phyloP scores from a whole-genome alignment of 2,113 vertebrate species.

The Plotosus lineatus region DNA sequence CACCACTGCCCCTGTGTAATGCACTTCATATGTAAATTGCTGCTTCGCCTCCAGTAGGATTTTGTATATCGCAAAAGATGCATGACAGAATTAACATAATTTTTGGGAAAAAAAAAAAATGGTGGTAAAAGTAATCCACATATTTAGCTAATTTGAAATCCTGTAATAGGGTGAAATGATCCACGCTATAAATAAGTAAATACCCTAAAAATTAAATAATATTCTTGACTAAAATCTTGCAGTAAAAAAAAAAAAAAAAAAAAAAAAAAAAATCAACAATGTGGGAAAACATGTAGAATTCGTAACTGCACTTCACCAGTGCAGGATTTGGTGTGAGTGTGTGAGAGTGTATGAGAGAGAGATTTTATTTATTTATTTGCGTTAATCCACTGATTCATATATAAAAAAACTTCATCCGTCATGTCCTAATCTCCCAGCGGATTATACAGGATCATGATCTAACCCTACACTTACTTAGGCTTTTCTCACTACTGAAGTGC shows the following conservation, averaged over 20 bases:
- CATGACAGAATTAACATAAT: not conserved
- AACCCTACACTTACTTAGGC: not conserved
- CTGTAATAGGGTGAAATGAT: not conserved
- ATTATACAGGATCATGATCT: constrained; percentile 12
- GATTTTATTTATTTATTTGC: not conserved
- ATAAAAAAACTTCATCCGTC: constrained; percentile 13
- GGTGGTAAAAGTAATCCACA: not conserved
- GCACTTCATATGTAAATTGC: too few relatives aligned
- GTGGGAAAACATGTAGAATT: not conserved
- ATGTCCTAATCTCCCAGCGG: constrained; percentile 26
- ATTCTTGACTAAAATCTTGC: too few relatives aligned
- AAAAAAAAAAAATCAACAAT: too few relatives aligned
- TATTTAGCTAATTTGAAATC: not conserved
- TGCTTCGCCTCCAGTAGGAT: too few relatives aligned
- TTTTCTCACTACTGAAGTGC: not conserved
- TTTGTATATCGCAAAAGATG: too few relatives aligned
- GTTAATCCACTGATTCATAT: constrained; percentile 26
- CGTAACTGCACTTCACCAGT: not conserved
- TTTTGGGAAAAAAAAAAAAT: too few relatives aligned
- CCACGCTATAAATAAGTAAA: not conserved
- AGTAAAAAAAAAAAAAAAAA: too few relatives aligned
- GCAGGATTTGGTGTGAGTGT: not conserved
- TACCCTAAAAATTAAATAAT: not conserved
- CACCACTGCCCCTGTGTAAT: too few relatives aligned
- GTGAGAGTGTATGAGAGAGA: too few relatives aligned